These are phyloP conservation scores for Chrysolina oricalcia DNA, from an alignment of 2,888 invertebrate genomes.

Conservation along the genomic window DNA sequence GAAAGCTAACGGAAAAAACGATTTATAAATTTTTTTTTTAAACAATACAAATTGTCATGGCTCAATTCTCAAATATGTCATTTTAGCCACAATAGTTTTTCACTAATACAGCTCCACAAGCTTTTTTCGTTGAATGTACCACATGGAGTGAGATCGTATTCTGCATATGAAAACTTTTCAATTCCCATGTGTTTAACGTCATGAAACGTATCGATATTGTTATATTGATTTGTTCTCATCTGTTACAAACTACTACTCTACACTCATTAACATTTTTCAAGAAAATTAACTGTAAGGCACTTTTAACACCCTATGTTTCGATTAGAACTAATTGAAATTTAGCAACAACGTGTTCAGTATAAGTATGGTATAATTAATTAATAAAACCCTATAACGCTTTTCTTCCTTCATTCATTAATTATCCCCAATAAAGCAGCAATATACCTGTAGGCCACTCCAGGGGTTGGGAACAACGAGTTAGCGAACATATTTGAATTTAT, in stretches of 20 bases:
- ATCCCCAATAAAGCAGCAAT: slow-evolving; percentile 28
- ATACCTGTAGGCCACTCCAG: slow-evolving; percentile 24
- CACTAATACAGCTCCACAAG: too few species aligned
- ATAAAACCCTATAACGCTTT: slow-evolving; percentile 13
- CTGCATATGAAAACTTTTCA: too few species aligned
- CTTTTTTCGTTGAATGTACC: too few species aligned
- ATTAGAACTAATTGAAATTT: slow-evolving; percentile 29
- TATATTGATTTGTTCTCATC: neutral
- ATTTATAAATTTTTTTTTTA: too few species aligned
- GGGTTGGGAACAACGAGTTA: neutral
- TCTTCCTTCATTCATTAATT: slow-evolving; percentile 27
- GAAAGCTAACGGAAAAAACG: too few species aligned
- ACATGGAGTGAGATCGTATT: too few species aligned
- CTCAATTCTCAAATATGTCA: too few species aligned
- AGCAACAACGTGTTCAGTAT: neutral
- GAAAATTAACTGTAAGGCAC: neutral
- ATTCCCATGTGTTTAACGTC: too few species aligned
- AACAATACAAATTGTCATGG: too few species aligned
- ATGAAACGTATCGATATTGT: too few species aligned
- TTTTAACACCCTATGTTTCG: neutral
- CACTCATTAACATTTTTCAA: neutral
- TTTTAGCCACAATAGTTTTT: too few species aligned
- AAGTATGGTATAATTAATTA: slow-evolving; percentile 23
- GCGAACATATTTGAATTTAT: slow-evolving; percentile 27
- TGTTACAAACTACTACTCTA: neutral